Conservation (phyloP, 2,888 invertebrate genomes). For the Coelinius sp. region DNA sequence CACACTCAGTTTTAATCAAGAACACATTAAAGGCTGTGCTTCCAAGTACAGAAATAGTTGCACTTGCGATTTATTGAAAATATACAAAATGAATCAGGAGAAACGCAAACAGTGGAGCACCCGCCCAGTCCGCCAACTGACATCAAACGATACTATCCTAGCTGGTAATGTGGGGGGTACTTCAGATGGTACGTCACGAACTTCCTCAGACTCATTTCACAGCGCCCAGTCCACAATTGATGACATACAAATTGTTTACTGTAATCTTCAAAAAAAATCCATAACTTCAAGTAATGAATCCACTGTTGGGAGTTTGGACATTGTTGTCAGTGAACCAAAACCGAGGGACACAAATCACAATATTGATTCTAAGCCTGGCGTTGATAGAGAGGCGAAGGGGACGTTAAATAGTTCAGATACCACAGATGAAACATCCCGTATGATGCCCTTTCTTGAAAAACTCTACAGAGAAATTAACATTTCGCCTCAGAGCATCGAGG, state of each 20-base stretch:
- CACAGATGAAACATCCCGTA: background rate
- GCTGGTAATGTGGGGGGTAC: slow-evolving; percentile 29
- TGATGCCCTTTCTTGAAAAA: background rate
- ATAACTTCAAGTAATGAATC: background rate
- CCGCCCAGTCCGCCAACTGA: background rate
- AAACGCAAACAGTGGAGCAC: background rate
- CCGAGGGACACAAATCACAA: slow-evolving; percentile 38
- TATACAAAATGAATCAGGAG: background rate
- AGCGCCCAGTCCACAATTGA: slow-evolving; percentile 23
- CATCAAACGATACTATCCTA: slow-evolving; percentile 35
- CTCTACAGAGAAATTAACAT: background rate
- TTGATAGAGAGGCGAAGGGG: background rate
- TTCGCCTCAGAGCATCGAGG: background rate
- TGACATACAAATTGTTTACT: background rate
- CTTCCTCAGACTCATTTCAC: slow-evolving; percentile 35
- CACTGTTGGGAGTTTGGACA: background rate
- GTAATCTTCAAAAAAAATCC: slow-evolving; percentile 5
- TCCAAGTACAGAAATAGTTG: background rate
- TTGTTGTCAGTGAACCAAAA: background rate
- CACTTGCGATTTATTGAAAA: background rate
- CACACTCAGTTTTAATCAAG: background rate
- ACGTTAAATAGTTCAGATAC: background rate
- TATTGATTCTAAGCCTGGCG: background rate
- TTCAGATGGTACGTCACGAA: background rate
- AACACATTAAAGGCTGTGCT: background rate